Conservation (phyloP, 2,888 invertebrate genomes). For the Spilosoma lubricipeda region DNA sequence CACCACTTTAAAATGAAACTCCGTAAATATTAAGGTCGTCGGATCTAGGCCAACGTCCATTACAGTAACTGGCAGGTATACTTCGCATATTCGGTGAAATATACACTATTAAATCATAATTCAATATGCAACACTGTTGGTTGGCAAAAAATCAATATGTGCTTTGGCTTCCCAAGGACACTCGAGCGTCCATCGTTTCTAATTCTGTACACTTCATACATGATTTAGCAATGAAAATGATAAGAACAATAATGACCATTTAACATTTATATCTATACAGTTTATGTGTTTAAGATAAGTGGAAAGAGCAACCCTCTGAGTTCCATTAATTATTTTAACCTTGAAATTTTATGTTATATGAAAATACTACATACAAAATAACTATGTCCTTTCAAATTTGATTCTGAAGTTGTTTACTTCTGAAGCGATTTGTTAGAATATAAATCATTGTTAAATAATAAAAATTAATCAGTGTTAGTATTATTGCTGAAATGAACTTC, state of each 20-base stretch:
- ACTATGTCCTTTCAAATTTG: too few relatives aligned
- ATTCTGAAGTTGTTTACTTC: too few relatives aligned
- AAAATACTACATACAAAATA: neutral
- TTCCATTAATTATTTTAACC: neutral
- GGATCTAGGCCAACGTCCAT: slow-evolving; percentile 1
- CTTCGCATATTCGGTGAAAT: neutral
- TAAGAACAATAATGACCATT: slow-evolving; percentile 57
- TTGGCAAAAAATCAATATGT: slow-evolving; percentile 48
- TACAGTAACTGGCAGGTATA: neutral
- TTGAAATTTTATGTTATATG: too few relatives aligned
- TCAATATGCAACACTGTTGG: slow-evolving; percentile 16
- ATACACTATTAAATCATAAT: slow-evolving; percentile 6
- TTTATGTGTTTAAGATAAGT: slow-evolving; percentile 52
- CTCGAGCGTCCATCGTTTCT: slow-evolving; percentile 51
- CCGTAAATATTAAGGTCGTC: neutral
- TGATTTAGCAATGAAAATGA: slow-evolving; percentile 55
- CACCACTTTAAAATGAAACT: neutral
- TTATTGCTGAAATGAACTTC: too few relatives aligned
- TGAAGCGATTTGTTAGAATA: too few relatives aligned
- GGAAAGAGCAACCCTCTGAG: slow-evolving; percentile 32
- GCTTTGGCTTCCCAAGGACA: slow-evolving; percentile 47
- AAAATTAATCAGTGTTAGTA: too few relatives aligned
- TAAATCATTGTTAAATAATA: too few relatives aligned
- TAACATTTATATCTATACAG: slow-evolving; percentile 58
- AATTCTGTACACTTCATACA: slow-evolving; percentile 45